phyloP scores from a whole-genome alignment of 1,140 invertebrate genomes.

The Mylabris phalerata region DNA sequence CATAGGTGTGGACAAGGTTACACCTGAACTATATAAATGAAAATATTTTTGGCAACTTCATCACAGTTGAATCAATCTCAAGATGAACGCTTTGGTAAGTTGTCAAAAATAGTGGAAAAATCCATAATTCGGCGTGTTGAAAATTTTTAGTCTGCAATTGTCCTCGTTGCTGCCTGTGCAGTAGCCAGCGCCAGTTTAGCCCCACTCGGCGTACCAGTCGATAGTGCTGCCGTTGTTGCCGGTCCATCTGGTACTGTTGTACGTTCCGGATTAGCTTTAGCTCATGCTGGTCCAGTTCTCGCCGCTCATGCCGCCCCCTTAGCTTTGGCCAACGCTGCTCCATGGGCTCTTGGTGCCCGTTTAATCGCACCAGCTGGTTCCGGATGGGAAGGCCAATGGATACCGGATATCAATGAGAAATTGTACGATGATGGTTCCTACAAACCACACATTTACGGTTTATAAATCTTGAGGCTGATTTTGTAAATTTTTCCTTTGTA shows the following conservation, averaged over 20 bases:
- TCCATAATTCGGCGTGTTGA: not conserved
- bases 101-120: not conserved
- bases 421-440: constrained; percentile 34
- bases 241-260: constrained; percentile 10
- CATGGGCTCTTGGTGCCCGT: not conserved
- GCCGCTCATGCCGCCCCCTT: constrained; percentile 1
- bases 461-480: constrained; percentile 5
- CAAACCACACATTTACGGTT: constrained; percentile 23
- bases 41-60: constrained; percentile 8
- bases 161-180: constrained; percentile 9
- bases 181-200: constrained; percentile 7
- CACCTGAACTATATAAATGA: constrained; percentile 8
- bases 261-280: not conserved
- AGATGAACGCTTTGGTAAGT: constrained; percentile 15
- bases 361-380: constrained; percentile 16
- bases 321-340: constrained; percentile 13
- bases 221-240: constrained; percentile 7
- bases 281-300: not conserved
- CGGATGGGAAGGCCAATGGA: constrained; percentile 31
- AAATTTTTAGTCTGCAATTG: constrained; percentile 6
- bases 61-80: constrained; percentile 3
- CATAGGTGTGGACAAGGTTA: constrained; percentile 11
- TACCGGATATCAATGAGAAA: constrained; percentile 28
- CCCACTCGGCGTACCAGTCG: not conserved
- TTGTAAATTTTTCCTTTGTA: too few relatives aligned